Base-by-base conservation (phyloP, 2,888 invertebrate species). In the Digitonthophagus gazella region DNA sequence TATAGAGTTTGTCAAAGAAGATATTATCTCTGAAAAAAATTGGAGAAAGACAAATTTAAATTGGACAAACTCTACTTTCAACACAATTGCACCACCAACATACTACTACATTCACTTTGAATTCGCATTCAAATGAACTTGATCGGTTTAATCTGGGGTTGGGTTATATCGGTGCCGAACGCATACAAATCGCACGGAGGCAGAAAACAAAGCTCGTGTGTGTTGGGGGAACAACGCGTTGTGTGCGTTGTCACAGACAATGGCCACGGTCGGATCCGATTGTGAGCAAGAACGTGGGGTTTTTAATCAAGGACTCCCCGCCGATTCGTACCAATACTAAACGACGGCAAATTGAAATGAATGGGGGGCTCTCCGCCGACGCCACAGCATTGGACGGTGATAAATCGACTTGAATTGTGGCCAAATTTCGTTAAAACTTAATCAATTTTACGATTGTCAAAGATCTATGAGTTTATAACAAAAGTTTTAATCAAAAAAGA, bases 341-440 rank as follows among this genome's bases (percentile, higher is more conserved):
- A 16, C 61, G 61, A 20, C 61, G 20, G 61, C 20, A 69, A 69
- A 69, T 69, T 69, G 68, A 69, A 69, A 69, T 69, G 66, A 69
- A 69, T 65, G 65, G 68, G 55, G 8, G 19, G 61, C 61, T 58
- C 58, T 61, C 55, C 55, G 65, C 55, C 55, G 65, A 58, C 58
- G 65, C 55, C 55, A 65, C 55, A 20, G 65, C 61, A 58, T 28
- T 65, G 55, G 58, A 16, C 58, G 20, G 44, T 44, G 66, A 69
- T 69, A 65, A 65, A 69, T 69, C 65, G 65, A 54, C 55, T 55
- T 54, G 61, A 61, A 15, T 61, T 65, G 69, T 69, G 58, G 67
- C 64, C 16, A 64, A 67, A 69, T 67, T 69, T 69, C 67, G 67
- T 69, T 69, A 67, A 69, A 69, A 15, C 61, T 65, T 69, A 69